Evolutionary conservation across 2,888 invertebrate genomes (phyloP).

Genomic region (Hartigia nigra): DNA sequence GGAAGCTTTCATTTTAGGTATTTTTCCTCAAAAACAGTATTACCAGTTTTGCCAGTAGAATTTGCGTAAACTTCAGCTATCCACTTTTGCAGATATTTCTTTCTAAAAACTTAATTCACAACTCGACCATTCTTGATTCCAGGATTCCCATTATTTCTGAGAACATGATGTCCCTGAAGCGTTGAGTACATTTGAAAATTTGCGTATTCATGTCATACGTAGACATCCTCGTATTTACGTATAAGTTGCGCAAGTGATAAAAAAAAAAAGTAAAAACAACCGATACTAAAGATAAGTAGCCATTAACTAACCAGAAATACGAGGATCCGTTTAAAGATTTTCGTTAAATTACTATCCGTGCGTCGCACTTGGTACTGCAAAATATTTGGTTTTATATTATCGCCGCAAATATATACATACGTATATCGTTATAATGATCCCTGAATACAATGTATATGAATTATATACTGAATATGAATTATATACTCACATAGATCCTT

Average conservation of each 20-base stretch:
- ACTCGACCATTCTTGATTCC: not conserved
- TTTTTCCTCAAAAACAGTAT: not conserved
- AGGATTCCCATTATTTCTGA: not conserved
- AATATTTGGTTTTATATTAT: not conserved
- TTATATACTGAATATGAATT: constrained; percentile 8
- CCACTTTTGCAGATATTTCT: not conserved
- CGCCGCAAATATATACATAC: not conserved
- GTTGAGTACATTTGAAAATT: not conserved
- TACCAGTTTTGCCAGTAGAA: not conserved
- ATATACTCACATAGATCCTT: constrained; percentile 91
- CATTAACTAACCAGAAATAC: not conserved
- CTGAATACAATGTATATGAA: constrained; percentile 2
- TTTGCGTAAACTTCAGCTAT: not conserved
- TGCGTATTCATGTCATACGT: not conserved
- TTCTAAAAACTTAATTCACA: not conserved
- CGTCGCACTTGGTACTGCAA: not conserved
- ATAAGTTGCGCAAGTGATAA: not conserved
- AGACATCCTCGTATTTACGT: not conserved
- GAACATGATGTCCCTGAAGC: not conserved
- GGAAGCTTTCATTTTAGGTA: not conserved
- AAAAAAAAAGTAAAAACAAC: not conserved
- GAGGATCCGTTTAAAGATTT: not conserved
- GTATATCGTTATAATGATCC: not conserved
- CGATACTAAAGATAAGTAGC: not conserved
- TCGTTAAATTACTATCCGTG: not conserved